These are phyloP conservation scores for Hemicordylus capensis DNA, from an alignment of 2,113 vertebrate genomes.

Conservation along the genomic window DNA sequence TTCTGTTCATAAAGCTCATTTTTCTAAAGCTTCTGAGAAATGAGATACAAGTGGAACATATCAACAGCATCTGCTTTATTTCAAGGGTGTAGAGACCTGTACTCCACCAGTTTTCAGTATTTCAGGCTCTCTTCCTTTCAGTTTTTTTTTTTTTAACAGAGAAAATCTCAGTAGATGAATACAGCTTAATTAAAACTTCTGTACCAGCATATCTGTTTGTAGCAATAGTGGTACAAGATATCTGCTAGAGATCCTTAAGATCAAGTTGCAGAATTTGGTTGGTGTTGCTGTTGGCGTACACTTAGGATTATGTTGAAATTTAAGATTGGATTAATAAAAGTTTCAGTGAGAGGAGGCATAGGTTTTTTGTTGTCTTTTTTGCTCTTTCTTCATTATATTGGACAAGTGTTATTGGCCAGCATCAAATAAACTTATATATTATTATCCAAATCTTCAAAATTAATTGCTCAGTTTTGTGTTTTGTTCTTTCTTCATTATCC, in stretches of 20 bases:
- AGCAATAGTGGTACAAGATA: not conserved
- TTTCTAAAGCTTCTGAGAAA: conserved; percentile 32
- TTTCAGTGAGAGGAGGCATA: not conserved
- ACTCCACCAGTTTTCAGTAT: not conserved
- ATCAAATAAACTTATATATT: not conserved
- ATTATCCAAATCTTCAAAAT: conserved; percentile 36
- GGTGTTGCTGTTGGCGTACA: not conserved
- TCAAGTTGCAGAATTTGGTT: not conserved
- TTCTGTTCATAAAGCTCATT: conserved; percentile 37
- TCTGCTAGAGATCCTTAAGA: not conserved
- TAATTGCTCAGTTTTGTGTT: too few relatives aligned
- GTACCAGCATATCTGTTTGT: not conserved
- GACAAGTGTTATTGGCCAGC: not conserved
- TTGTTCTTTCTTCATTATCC: too few relatives aligned
- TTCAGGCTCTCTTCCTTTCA: not conserved
- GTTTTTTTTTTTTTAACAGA: not conserved
- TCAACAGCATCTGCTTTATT: not conserved
- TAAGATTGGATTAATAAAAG: not conserved
- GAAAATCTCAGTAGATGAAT: not conserved
- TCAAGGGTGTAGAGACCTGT: not conserved
- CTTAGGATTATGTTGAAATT: not conserved
- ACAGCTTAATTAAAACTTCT: not conserved
- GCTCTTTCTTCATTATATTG: conserved; percentile 4
- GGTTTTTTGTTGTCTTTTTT: too few relatives aligned
- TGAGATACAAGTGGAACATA: conserved; percentile 26